phyloP scores from a whole-genome alignment of 2,888 invertebrate species.

The Erebia ligea region DNA sequence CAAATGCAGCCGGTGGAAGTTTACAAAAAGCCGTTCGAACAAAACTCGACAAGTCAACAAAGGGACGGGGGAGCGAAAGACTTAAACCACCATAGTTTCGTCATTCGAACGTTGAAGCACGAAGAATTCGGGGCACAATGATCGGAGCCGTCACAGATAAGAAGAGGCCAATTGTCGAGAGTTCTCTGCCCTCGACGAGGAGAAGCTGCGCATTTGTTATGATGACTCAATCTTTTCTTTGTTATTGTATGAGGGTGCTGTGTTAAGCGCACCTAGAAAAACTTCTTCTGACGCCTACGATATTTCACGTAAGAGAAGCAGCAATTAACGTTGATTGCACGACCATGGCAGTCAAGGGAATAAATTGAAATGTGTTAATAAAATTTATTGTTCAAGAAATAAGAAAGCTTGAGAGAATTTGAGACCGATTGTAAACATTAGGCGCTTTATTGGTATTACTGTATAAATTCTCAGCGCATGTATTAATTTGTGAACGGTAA shows the following conservation, averaged over 20 bases:
- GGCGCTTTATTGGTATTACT: conserved; percentile 54
- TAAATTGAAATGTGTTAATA: conserved; percentile 78
- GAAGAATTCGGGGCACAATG: conserved; percentile 75
- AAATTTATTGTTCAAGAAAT: conserved; percentile 71
- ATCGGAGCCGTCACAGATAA: conserved; percentile 78
- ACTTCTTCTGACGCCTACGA: conserved; percentile 59
- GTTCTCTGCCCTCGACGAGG: conserved; percentile 65
- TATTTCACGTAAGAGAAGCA: conserved; percentile 70
- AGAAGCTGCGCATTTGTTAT: conserved; percentile 78
- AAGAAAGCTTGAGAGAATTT: conserved; percentile 70
- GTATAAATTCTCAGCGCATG: conserved; percentile 54
- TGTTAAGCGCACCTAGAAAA: conserved; percentile 54
- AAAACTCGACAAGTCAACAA: conserved; percentile 78
- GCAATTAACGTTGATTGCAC: conserved; percentile 77
- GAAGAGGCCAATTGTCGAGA: conserved; percentile 72
- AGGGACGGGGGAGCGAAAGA: conserved; percentile 71
- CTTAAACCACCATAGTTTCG: conserved; percentile 67
- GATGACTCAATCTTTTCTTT: conserved; percentile 82
- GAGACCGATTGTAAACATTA: conserved; percentile 64
- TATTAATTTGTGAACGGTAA: conserved; percentile 56
- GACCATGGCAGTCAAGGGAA: conserved; percentile 59
- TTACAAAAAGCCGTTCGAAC: conserved; percentile 72
- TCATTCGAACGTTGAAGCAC: conserved; percentile 70
- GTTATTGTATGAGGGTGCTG: conserved; percentile 60
- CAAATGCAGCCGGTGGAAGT: conserved; percentile 65